These are phyloP conservation scores for Galendromus occidentalis DNA, from an alignment of 1,140 invertebrate species.

Conservation along the genomic window DNA sequence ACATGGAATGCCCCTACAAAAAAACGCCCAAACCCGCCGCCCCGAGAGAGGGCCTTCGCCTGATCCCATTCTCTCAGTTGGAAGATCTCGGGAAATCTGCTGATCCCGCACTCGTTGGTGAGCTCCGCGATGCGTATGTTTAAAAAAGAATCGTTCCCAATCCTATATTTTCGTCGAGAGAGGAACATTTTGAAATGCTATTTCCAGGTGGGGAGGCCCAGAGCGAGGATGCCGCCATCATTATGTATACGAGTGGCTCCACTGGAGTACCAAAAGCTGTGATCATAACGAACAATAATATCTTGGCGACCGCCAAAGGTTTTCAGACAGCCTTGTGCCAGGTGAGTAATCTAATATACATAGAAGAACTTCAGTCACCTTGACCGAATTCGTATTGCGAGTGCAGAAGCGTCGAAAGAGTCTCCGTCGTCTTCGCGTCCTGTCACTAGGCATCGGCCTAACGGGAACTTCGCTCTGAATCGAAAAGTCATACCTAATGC, in stretches of 20 bases:
- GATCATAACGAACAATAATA: slow-evolving; percentile 59
- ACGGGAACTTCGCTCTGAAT: too few relatives aligned
- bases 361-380: too few relatives aligned
- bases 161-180: too few relatives aligned
- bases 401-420: too few relatives aligned
- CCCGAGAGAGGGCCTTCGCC: not conserved
- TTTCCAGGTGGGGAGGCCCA: not conserved
- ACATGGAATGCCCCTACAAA: not conserved
- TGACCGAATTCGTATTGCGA: too few relatives aligned
- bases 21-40: not conserved
- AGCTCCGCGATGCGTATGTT: not conserved
- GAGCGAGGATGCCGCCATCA: slow-evolving; percentile 65
- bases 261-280: slow-evolving; percentile 67
- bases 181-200: too few relatives aligned
- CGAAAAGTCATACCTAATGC: too few relatives aligned
- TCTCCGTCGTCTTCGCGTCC: too few relatives aligned
- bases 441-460: too few relatives aligned
- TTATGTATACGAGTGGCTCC: slow-evolving; percentile 90
- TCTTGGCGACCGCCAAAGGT: slow-evolving; percentile 64
- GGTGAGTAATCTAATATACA: slow-evolving; percentile 15
- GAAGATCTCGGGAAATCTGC: not conserved
- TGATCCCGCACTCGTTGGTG: not conserved
- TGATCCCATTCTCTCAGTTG: slow-evolving; percentile 1
- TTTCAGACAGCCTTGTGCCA: slow-evolving; percentile 50
- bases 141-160: too few relatives aligned